These are phyloP conservation scores for Ivindomyrus marchei DNA, from an alignment of 2,113 vertebrate genomes.

Conservation along the genomic window DNA sequence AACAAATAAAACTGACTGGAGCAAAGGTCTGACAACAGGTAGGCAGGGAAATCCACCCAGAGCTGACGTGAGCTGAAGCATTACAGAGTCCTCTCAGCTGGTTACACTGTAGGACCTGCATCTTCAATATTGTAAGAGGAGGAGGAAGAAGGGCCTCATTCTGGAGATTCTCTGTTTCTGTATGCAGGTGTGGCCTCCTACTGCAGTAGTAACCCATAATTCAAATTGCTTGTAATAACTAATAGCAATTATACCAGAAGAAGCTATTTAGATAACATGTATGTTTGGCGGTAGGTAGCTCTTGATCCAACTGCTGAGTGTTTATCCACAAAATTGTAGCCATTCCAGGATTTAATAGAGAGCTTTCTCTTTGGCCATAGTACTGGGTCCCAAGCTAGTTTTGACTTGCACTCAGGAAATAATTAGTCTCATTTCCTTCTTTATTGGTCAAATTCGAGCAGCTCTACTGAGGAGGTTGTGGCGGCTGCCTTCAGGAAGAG, in stretches of 20 bases:
- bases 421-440: conserved; percentile 51
- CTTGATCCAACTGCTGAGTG: conserved; percentile 29
- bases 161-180: not conserved
- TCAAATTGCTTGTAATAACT: conserved; percentile 27
- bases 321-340: conserved; percentile 29
- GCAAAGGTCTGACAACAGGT: not conserved
- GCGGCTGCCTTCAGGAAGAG: conserved; percentile 37
- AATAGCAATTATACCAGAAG: conserved; percentile 26
- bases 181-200: not conserved
- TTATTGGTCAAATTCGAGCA: conserved; percentile 30
- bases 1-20: not conserved
- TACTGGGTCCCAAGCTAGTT: conserved; percentile 31
- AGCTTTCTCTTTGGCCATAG: conserved; percentile 29
- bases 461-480: conserved; percentile 42
- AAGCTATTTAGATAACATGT: conserved; percentile 33
- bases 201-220: conserved; percentile 22
- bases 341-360: conserved; percentile 34
- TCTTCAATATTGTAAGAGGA: not conserved
- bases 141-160: not conserved
- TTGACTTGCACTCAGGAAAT: conserved; percentile 54
- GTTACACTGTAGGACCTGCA: not conserved
- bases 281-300: conserved; percentile 26
- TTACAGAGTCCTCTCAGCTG: not conserved
- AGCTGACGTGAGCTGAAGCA: not conserved
- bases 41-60: not conserved